These are phyloP conservation scores for Clarias platycephalus DNA, from an alignment of 2,797 vertebrate genomes.

Conservation along the genomic window DNA sequence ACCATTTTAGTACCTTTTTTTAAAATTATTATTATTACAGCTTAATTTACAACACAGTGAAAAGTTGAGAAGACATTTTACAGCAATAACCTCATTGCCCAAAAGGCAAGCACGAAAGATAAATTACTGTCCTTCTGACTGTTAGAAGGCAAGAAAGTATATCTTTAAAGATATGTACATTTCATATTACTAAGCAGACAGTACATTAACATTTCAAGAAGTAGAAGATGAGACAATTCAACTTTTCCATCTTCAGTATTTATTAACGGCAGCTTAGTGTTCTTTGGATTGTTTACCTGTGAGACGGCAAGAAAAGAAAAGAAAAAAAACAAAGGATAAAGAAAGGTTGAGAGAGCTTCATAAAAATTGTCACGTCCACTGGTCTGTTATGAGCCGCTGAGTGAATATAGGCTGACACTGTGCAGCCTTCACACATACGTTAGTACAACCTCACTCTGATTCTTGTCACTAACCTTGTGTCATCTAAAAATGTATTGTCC, in stretches of 20 bases:
- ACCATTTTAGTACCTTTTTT: background rate
- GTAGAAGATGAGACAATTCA: conserved; percentile 11
- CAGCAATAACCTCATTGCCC: conserved; percentile 66
- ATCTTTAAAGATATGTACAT: conserved; percentile 63
- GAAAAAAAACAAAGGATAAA: background rate
- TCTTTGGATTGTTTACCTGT: conserved; percentile 29
- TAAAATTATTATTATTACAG: background rate
- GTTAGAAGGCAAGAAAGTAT: conserved; percentile 45
- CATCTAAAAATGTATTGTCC: conserved; percentile 79
- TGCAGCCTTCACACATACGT: conserved; percentile 7
- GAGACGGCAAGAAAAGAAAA: background rate
- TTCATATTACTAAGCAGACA: conserved; percentile 45
- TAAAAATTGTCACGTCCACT: conserved; percentile 39
- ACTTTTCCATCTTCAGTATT: conserved; percentile 56
- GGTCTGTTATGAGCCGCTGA: conserved; percentile 41
- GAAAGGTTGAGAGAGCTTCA: background rate
- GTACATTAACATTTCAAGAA: conserved; percentile 20
- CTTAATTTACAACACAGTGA: conserved; percentile 57
- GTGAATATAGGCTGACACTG: conserved; percentile 4
- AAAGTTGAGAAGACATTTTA: conserved; percentile 58
- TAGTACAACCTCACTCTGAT: conserved; percentile 73
- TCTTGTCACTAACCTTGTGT: conserved; percentile 80
- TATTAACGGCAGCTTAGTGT: conserved; percentile 60
- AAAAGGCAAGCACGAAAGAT: conserved; percentile 47
- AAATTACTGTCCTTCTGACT: conserved; percentile 40